These are phyloP conservation scores for Zelostemma sp. DNA, from an alignment of 1,140 invertebrate species.

Conservation along the genomic window DNA sequence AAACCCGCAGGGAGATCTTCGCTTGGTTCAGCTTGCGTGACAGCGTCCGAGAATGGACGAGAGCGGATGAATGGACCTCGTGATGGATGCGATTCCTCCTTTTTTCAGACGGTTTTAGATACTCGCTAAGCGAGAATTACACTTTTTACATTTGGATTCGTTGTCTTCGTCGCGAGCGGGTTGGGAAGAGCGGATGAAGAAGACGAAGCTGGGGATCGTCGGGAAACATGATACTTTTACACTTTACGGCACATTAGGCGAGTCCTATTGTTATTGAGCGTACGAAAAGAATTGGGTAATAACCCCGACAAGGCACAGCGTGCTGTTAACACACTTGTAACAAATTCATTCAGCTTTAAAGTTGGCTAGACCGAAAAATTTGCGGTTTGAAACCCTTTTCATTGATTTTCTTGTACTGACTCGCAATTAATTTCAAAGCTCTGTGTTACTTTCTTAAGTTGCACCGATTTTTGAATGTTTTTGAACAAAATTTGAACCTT, in stretches of 20 bases:
- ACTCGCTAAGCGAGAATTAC: too few species aligned
- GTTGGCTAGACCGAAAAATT: too few species aligned
- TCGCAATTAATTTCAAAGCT: too few species aligned
- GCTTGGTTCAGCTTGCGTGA: not conserved
- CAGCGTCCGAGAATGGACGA: conserved; percentile 4
- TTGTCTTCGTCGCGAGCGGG: too few species aligned
- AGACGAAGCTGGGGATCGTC: conserved; percentile 6
- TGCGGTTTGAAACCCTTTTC: too few species aligned
- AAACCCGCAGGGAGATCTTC: conserved; percentile 17
- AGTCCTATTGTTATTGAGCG: conserved; percentile 44
- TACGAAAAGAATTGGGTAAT: conserved; percentile 52
- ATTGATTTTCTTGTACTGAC: too few species aligned
- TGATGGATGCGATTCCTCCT: conserved; percentile 21
- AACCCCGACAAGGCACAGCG: conserved; percentile 49
- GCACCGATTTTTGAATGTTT: too few species aligned
- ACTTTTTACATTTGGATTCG: too few species aligned
- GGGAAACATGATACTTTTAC: conserved; percentile 35
- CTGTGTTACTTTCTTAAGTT: too few species aligned
- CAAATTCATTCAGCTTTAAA: conserved; percentile 56
- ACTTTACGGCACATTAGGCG: conserved; percentile 36
- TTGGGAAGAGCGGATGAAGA: conserved; percentile 31
- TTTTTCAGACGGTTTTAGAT: too few species aligned
- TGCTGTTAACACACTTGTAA: conserved; percentile 46
- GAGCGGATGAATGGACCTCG: conserved; percentile 12
- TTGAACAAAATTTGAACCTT: too few species aligned